Conservation (phyloP, 1,140 invertebrate species). For the Notospermus geniculatus region DNA sequence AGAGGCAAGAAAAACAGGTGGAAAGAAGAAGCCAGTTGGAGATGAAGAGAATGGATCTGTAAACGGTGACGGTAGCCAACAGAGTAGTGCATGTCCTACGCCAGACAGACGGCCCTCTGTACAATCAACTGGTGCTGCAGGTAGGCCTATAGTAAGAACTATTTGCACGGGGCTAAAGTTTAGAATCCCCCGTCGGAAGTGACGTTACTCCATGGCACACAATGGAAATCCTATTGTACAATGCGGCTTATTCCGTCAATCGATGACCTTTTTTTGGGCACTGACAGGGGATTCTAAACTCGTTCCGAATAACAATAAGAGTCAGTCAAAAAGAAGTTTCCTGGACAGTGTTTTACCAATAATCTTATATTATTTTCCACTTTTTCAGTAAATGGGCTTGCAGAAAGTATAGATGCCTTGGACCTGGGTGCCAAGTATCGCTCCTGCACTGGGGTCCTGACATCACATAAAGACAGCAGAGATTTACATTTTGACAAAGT, state of each 20-base stretch:
- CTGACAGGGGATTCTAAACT: neutral
- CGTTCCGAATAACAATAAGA: neutral
- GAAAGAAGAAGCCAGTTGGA: conserved; percentile 58
- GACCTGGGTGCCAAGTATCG: conserved; percentile 88
- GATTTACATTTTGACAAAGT: conserved; percentile 97
- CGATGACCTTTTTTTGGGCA: too few relatives aligned
- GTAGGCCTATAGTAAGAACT: conserved; percentile 14
- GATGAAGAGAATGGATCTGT: conserved; percentile 51
- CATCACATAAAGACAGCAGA: conserved; percentile 89
- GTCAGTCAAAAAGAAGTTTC: neutral
- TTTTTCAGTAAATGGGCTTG: conserved; percentile 76
- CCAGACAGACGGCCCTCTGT: conserved; percentile 24
- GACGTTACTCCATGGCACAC: too few relatives aligned
- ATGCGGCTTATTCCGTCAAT: too few relatives aligned
- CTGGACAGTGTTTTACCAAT: neutral
- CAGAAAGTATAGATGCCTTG: conserved; percentile 70
- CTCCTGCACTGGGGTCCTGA: conserved; percentile 90
- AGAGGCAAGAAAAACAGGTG: conserved; percentile 79
- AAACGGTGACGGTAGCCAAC: conserved; percentile 39
- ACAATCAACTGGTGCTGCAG: conserved; percentile 19
- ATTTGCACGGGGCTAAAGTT: neutral
- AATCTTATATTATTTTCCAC: neutral
- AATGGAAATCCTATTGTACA: too few relatives aligned
- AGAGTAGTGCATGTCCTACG: conserved; percentile 34
- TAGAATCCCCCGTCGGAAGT: too few relatives aligned